Percentiles rank a stretch among this genome's conserved stretches.
These are phyloP conservation scores for Coptotermes formosanus DNA, from an alignment of 1,140 invertebrate genomes.

Conservation along the genomic window DNA sequence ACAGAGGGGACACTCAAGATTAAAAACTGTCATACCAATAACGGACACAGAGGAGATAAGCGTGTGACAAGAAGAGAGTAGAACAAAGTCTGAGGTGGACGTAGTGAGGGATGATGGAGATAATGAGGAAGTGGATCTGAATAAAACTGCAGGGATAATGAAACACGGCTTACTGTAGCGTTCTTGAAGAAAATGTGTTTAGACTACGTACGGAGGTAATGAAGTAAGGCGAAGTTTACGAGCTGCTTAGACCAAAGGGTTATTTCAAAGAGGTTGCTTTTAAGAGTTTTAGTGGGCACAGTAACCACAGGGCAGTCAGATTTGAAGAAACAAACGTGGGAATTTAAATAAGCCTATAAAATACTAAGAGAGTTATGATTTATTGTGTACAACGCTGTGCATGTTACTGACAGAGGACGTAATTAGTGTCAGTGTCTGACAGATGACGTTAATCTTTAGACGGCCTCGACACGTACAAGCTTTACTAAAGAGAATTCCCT, in stretches of 20 bases:
- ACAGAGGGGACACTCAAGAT: neutral
- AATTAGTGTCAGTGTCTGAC: too few species aligned
- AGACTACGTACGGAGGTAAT: neutral
- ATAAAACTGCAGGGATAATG: neutral
- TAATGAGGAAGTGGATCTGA: neutral
- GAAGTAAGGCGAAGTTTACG: neutral
- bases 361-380: too few species aligned
- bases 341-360: too few species aligned
- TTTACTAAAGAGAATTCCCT: too few species aligned
- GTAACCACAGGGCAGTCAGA: too few species aligned
- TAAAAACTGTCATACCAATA: neutral
- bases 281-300: too few species aligned
- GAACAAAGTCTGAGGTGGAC: neutral
- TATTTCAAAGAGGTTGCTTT: too few species aligned
- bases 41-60: neutral
- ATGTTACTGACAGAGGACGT: too few species aligned
- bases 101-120: neutral
- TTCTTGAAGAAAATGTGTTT: neutral
- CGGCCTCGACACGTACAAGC: too few species aligned
- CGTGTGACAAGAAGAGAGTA: neutral
- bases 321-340: too few species aligned
- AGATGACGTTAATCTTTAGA: too few species aligned
- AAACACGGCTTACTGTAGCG: neutral
- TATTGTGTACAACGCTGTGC: too few species aligned
- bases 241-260: neutral